Conservation (phyloP, 2,797 vertebrate genomes). For the Spinibarbus caldwelli region DNA sequence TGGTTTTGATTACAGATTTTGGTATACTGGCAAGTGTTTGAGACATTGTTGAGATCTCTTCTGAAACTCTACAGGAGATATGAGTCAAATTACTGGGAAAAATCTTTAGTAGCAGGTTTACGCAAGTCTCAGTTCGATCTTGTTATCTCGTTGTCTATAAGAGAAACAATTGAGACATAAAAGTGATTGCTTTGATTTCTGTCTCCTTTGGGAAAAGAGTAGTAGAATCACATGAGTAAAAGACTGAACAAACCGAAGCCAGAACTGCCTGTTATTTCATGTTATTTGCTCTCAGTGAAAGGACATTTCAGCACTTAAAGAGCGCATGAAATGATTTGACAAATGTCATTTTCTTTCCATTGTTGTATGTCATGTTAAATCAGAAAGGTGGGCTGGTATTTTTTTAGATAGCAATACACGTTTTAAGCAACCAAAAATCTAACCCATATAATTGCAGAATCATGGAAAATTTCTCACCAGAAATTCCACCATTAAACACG, state of each 20-base stretch:
- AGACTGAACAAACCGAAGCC: not conserved
- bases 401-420: not conserved
- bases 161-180: not conserved
- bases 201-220: not conserved
- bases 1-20: not conserved
- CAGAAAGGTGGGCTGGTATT: not conserved
- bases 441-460: not conserved
- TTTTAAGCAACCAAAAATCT: not conserved
- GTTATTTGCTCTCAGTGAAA: conserved; percentile 5
- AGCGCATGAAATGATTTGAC: not conserved
- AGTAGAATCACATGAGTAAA: not conserved
- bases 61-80: not conserved
- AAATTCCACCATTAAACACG: not conserved
- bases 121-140: not conserved
- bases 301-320: not conserved
- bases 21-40: not conserved
- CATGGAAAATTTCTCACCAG: not conserved
- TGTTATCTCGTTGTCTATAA: not conserved
- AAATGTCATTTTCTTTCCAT: not conserved
- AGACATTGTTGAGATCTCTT: not conserved
- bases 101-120: not conserved
- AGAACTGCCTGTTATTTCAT: not conserved
- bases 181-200: not conserved
- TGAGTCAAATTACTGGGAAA: not conserved
- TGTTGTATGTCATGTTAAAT: not conserved